Evolutionary conservation across 1,140 invertebrate genomes (phyloP), one percentile per base, ranked within the genome.

Genomic region (Pseudomyrmex flavicornis): DNA sequence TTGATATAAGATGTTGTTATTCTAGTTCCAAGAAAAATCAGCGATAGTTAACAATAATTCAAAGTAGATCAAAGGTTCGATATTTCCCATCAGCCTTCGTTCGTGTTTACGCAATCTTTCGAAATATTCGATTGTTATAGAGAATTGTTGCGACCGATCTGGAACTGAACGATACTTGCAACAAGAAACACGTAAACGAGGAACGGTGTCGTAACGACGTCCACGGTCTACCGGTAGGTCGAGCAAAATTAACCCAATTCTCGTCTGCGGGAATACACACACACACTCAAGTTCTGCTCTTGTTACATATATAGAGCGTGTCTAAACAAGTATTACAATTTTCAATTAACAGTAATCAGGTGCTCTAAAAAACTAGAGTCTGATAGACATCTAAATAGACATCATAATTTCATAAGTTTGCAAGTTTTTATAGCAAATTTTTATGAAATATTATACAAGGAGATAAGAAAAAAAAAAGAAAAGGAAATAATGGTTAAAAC

Each of bases 171-270:
- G 54, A 8, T 59, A 80, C 66, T 26, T 72, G 76, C 66, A 59
- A 58, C 66, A 72, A 77, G 50, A 77, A 77, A 68, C 63, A 58
- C 65, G 76, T 79, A 79, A 70, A 79, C 54, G 76, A 69, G 52
- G 12, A 8, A 50, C 20, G n/a, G 20, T 61, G 65, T 72, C 54
- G 76, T 50, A 72, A 80, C 66, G 10, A 35, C 2, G n/a, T 44
- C 72, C 48, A 48, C 9, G 22, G n/a, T 13, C 48, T 76, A 35
- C 76, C 5, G 54, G 44, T 22, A 79, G 66, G 12, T 56, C 54
- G 17, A 5, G 44, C 15, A 58, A 79, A 70, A 79, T 65, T 79
- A 72, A 58, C 44, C 44, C 52, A 61, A 48, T 61, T 70, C 52
- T 48, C 76, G 54, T 17, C 2, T 58, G 15, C 20, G 15, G 10